These are phyloP conservation scores for Tigriopus japonicus DNA, from an alignment of 1,140 invertebrate species.

Conservation along the genomic window DNA sequence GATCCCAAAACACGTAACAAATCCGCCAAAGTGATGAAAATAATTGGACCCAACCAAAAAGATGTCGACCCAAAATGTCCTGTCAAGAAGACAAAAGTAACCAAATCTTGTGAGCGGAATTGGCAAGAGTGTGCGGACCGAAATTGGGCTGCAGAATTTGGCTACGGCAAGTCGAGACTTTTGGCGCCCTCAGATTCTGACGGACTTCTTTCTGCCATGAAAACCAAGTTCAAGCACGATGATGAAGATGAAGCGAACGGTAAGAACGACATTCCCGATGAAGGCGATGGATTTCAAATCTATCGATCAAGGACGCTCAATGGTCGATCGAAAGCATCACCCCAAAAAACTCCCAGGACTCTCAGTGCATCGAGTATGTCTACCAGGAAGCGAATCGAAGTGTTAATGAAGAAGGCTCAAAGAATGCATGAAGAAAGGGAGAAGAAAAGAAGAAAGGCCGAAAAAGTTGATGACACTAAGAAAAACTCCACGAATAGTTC, in stretches of 20 bases:
- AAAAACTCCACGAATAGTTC: neutral
- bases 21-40: neutral
- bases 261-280: neutral
- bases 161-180: neutral
- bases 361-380: neutral
- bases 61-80: neutral
- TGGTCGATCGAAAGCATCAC: neutral
- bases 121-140: neutral
- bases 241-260: neutral
- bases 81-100: too few species aligned
- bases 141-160: neutral
- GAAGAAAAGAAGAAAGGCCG: neutral
- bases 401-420: neutral
- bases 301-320: neutral
- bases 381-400: neutral
- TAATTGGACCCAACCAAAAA: neutral
- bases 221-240: neutral
- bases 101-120: neutral
- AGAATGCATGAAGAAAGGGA: neutral
- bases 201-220: neutral
- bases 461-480: neutral
- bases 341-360: neutral
- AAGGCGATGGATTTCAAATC: neutral
- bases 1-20: neutral
- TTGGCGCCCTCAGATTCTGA: neutral